These are phyloP conservation scores for Paedocypris sp. DNA, from an alignment of 2,113 vertebrate species.

Conservation along the genomic window DNA sequence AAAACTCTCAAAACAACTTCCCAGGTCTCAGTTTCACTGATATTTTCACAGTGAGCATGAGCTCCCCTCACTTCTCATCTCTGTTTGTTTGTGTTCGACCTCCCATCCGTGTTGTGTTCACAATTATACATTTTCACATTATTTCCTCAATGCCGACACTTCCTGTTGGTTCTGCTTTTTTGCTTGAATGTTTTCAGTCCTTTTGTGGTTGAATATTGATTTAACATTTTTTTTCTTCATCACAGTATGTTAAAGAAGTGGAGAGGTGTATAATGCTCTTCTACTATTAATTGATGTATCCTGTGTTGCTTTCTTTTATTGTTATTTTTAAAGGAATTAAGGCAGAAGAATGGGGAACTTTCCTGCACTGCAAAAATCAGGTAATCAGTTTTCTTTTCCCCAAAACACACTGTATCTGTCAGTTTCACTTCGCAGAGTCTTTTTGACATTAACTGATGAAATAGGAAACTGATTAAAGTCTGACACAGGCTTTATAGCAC, in stretches of 20 bases:
- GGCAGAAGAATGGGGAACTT: conserved; percentile 71
- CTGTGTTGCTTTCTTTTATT: background rate
- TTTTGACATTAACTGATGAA: too few relatives aligned
- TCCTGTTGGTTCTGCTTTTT: background rate
- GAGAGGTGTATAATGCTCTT: background rate
- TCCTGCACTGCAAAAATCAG: conserved; percentile 70
- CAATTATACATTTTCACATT: background rate
- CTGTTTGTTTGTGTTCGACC: too few relatives aligned
- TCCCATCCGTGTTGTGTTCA: background rate
- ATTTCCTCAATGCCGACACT: too few relatives aligned
- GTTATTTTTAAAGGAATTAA: conserved; percentile 51
- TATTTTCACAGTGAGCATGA: conserved; percentile 36
- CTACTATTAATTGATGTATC: background rate
- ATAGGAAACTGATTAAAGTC: too few relatives aligned
- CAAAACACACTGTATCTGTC: too few relatives aligned
- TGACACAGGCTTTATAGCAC: too few relatives aligned
- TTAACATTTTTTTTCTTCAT: background rate
- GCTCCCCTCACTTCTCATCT: background rate
- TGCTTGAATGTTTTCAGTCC: background rate
- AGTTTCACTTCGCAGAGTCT: background rate
- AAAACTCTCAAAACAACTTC: conserved; percentile 54
- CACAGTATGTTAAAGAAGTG: background rate
- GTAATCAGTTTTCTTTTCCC: conserved; percentile 35
- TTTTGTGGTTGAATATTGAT: background rate
- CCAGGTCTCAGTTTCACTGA: conserved; percentile 53